Percentiles rank a stretch among this genome's conserved stretches.
Evolutionary conservation across 1,140 invertebrate genomes (phyloP).

Genomic region (Nephila pilipes): DNA sequence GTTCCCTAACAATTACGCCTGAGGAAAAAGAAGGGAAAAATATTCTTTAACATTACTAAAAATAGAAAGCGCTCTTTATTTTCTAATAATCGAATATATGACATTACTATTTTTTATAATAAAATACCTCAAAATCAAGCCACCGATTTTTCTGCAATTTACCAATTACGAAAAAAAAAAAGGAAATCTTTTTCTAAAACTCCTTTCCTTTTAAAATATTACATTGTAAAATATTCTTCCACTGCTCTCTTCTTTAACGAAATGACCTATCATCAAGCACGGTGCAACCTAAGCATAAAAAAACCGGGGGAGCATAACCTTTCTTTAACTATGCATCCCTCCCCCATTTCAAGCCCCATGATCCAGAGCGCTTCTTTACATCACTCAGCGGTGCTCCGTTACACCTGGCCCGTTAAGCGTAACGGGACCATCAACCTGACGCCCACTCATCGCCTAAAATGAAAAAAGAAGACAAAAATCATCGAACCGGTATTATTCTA

Average conservation of each 20-base stretch:
- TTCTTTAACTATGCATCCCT: background rate
- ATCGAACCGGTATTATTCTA: slow-evolving; percentile 10
- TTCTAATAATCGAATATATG: too few species aligned
- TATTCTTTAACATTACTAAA: too few species aligned
- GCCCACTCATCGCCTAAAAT: slow-evolving; percentile 5
- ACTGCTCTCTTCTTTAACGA: background rate
- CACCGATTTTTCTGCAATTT: too few species aligned
- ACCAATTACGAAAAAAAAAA: too few species aligned
- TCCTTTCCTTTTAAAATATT: background rate
- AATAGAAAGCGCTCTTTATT: too few species aligned
- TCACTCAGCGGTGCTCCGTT: background rate
- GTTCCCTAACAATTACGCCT: too few species aligned
- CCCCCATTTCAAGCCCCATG: background rate
- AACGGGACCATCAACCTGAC: slow-evolving; percentile 56
- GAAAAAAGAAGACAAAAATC: background rate
- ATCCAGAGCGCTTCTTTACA: background rate
- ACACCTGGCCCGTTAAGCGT: slow-evolving; percentile 59
- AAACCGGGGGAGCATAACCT: background rate
- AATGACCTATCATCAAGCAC: background rate
- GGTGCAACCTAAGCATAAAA: background rate
- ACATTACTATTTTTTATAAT: too few species aligned
- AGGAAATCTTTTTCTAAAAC: too few species aligned
- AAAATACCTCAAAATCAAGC: too few species aligned
- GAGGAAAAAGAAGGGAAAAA: too few species aligned
- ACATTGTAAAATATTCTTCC: background rate